These are phyloP conservation scores for Leucosticte australis DNA, from an alignment of 2,113 vertebrate species.

Conservation along the genomic window DNA sequence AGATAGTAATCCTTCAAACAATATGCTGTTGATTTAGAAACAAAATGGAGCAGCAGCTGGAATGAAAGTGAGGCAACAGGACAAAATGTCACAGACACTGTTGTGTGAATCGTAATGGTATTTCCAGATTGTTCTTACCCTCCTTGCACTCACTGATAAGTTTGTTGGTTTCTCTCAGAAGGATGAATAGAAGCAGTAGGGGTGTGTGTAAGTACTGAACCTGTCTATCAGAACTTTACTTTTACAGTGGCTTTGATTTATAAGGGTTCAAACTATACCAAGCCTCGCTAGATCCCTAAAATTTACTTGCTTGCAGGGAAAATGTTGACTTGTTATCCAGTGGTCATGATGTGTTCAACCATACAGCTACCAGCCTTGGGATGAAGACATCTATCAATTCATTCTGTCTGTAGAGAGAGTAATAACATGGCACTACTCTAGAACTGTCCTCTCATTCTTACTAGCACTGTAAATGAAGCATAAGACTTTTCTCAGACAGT, in stretches of 20 bases:
- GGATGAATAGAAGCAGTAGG: background rate
- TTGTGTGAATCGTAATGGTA: background rate
- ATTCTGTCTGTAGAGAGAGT: background rate
- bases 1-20: conserved; percentile 34
- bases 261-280: background rate
- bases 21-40: conserved; percentile 18
- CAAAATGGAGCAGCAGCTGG: background rate
- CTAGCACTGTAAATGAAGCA: background rate
- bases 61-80: background rate
- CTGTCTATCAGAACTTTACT: background rate
- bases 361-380: background rate
- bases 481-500: background rate
- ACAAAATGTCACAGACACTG: background rate
- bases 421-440: background rate
- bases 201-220: background rate
- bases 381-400: background rate
- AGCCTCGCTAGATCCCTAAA: background rate
- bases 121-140: background rate
- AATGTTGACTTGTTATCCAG: background rate
- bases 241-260: background rate
- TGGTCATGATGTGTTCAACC: background rate
- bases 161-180: background rate
- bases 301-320: background rate
- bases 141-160: background rate
- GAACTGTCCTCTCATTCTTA: background rate